Evolutionary conservation across 2,888 invertebrate species (phyloP).

Genomic region (Apodemia zela): DNA sequence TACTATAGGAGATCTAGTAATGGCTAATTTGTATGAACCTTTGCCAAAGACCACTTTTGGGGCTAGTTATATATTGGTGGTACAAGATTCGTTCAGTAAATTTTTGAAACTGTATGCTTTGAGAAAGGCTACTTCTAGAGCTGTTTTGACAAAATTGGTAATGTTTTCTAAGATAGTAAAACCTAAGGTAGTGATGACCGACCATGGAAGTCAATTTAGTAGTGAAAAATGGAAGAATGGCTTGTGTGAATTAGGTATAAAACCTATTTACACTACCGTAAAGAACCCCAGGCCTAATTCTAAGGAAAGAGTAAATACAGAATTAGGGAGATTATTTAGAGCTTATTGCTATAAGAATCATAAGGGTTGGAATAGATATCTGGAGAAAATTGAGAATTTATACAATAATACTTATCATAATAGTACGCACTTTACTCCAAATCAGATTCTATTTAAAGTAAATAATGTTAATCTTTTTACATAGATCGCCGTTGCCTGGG

Average conservation of each 20-base stretch:
- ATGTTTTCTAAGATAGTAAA: slow-evolving; percentile 25
- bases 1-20: slow-evolving; percentile 31
- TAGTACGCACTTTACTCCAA: slow-evolving; percentile 26
- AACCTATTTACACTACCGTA: slow-evolving; percentile 29
- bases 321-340: slow-evolving; percentile 30
- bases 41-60: slow-evolving; percentile 30
- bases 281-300: slow-evolving; percentile 33
- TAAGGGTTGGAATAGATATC: slow-evolving; percentile 26
- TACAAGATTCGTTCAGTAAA: slow-evolving; percentile 23
- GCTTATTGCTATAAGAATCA: slow-evolving; percentile 31
- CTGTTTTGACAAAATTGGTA: slow-evolving; percentile 23
- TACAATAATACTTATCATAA: slow-evolving; percentile 34
- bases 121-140: slow-evolving; percentile 17
- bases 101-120: slow-evolving; percentile 17
- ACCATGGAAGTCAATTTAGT: slow-evolving; percentile 30
- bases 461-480: slow-evolving; percentile 10
- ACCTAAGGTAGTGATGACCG: slow-evolving; percentile 25
- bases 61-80: slow-evolving; percentile 23
- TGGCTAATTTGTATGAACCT: slow-evolving; percentile 33
- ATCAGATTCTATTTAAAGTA: slow-evolving; percentile 26
- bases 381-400: slow-evolving; percentile 27
- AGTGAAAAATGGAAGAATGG: slow-evolving; percentile 21
- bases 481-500: background rate
- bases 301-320: slow-evolving; percentile 33
- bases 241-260: slow-evolving; percentile 19